Conservation (phyloP, 2,888 invertebrate species). For the Cloeon dipterum region DNA sequence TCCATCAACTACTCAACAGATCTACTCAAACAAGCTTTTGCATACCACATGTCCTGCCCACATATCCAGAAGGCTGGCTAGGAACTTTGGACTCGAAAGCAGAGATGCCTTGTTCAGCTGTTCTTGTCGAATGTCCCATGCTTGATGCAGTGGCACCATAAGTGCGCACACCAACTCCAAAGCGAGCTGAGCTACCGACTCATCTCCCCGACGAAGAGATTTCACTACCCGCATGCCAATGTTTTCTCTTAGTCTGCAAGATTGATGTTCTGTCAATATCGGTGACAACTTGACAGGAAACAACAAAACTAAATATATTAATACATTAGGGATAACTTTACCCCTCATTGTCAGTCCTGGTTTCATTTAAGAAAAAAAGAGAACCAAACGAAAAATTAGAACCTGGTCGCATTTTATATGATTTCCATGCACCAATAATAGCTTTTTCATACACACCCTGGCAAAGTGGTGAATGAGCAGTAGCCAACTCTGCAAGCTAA, state of each 20-base stretch:
- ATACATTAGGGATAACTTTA: too few relatives aligned
- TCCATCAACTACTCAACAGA: too few relatives aligned
- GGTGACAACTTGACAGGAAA: too few relatives aligned
- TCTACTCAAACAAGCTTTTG: too few relatives aligned
- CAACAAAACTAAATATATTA: too few relatives aligned
- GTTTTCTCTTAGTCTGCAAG: slow-evolving; percentile 70
- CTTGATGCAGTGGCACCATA: slow-evolving; percentile 76
- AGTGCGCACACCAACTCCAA: slow-evolving; percentile 93
- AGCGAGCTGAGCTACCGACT: slow-evolving; percentile 85
- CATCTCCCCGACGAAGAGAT: slow-evolving; percentile 66
- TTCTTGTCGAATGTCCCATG: slow-evolving; percentile 90
- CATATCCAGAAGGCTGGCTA: slow-evolving; percentile 83
- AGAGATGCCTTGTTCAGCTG: slow-evolving; percentile 94
- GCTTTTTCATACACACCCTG: slow-evolving; percentile 35
- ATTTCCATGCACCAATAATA: too few relatives aligned
- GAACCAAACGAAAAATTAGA: too few relatives aligned
- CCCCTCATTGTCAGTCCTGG: too few relatives aligned
- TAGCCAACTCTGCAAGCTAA: slow-evolving; percentile 97
- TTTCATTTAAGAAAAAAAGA: too few relatives aligned
- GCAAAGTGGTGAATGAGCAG: slow-evolving; percentile 74
- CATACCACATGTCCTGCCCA: slow-evolving; percentile 85
- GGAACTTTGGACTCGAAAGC: slow-evolving; percentile 70
- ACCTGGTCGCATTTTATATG: background rate
- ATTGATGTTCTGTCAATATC: too few relatives aligned
- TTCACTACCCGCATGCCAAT: slow-evolving; percentile 81